Percentiles rank a stretch among this genome's conserved stretches.
Evolutionary conservation across 1,140 invertebrate species (phyloP).

Genomic region (Alviniconcha marisindica): DNA sequence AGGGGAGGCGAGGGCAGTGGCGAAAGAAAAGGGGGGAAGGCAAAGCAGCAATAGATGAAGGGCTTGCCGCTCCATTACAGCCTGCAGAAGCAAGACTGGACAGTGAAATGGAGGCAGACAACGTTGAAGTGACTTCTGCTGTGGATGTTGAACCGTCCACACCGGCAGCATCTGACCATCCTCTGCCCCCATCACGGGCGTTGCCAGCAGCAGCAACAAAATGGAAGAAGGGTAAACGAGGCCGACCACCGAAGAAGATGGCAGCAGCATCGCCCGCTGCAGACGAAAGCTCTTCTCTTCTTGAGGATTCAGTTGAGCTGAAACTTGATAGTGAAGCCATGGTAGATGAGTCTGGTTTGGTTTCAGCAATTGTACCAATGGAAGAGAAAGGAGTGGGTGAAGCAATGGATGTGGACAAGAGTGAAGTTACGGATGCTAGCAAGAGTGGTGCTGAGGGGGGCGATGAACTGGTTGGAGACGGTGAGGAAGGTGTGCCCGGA

Average conservation of each 20-base stretch:
- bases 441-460: background rate
- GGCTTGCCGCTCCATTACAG: background rate
- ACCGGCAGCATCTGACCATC: too few relatives aligned
- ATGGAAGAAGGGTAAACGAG: constrained; percentile 1
- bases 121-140: background rate
- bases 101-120: background rate
- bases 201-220: background rate
- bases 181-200: too few relatives aligned
- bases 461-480: background rate
- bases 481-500: background rate
- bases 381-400: background rate
- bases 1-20: too few relatives aligned
- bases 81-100: background rate
- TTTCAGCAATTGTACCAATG: background rate
- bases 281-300: too few relatives aligned
- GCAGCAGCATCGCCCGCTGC: background rate
- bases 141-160: background rate
- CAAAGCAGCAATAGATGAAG: background rate
- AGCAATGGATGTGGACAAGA: background rate
- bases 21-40: background rate
- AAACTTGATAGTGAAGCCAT: background rate
- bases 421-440: background rate
- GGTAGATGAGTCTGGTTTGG: background rate
- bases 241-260: constrained; percentile 21
- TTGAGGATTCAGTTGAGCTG: background rate